These are phyloP conservation scores for Tyrophagus putrescentiae DNA, from an alignment of 1,140 invertebrate genomes.

Conservation along the genomic window DNA sequence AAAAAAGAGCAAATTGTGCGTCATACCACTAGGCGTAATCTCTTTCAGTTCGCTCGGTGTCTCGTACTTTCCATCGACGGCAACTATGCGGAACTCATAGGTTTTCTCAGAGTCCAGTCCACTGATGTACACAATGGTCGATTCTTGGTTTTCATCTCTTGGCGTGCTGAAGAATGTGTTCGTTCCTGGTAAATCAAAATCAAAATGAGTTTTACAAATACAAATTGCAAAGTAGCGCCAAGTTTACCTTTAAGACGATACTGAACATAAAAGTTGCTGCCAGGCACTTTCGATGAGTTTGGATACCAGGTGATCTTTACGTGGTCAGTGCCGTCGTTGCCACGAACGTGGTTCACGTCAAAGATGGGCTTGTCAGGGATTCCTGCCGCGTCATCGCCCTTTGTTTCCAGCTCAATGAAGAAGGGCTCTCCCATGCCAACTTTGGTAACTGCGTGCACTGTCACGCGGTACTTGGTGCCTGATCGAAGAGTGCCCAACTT, in stretches of 20 bases:
- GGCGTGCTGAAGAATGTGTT: conserved; percentile 45
- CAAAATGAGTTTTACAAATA: conserved; percentile 7
- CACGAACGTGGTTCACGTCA: conserved; percentile 47
- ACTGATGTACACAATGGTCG: conserved; percentile 45
- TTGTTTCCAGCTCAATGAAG: conserved; percentile 30
- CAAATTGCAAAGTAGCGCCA: not conserved
- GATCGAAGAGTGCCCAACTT: conserved; percentile 69
- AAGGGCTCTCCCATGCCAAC: conserved; percentile 54
- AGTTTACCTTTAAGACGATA: conserved; percentile 42
- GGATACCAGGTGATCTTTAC: conserved; percentile 67
- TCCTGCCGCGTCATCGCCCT: conserved; percentile 21
- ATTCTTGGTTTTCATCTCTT: conserved; percentile 54
- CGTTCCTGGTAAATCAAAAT: conserved; percentile 30
- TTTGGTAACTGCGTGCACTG: conserved; percentile 58
- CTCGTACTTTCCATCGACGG: conserved; percentile 68
- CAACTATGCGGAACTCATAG: conserved; percentile 74
- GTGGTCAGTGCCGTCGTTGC: conserved; percentile 54
- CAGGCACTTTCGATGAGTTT: conserved; percentile 48
- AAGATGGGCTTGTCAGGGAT: conserved; percentile 61
- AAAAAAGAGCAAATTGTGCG: conserved; percentile 10
- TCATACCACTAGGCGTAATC: conserved; percentile 46
- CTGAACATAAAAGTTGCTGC: conserved; percentile 75
- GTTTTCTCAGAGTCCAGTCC: conserved; percentile 65
- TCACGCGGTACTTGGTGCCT: conserved; percentile 74
- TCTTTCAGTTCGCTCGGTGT: conserved; percentile 54